Conservation (phyloP, 35 echinoderm and acorn worm genomes). For the Diadema setosum region DNA sequence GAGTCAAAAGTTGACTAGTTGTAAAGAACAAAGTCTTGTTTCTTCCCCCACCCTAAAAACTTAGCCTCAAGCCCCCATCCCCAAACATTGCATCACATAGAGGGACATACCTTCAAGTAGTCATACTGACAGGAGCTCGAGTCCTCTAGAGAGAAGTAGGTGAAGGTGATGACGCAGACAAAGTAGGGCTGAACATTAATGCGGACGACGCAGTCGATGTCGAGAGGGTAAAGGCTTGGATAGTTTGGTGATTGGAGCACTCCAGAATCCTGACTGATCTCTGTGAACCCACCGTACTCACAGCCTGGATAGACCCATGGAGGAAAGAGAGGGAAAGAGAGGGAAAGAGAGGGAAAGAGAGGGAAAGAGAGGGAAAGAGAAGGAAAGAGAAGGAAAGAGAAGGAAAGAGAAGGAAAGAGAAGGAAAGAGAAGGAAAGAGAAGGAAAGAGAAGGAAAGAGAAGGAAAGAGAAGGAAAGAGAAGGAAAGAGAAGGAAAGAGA, state of each 20-base stretch:
- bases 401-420: too few relatives aligned
- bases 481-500: too few relatives aligned
- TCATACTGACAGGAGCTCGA: not conserved
- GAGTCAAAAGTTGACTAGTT: not conserved
- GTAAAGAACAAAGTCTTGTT: not conserved
- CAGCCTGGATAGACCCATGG: constrained; percentile 10
- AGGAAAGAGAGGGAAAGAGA: too few relatives aligned
- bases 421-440: too few relatives aligned
- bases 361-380: too few relatives aligned
- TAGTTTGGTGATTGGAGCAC: constrained; percentile 15
- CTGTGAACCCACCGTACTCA: not conserved
- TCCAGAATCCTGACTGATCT: not conserved
- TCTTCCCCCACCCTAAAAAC: not conserved
- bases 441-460: too few relatives aligned
- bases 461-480: too few relatives aligned
- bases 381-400: too few relatives aligned
- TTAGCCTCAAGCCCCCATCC: not conserved
- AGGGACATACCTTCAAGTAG: constrained; percentile 27
- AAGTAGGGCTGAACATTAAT: not conserved
- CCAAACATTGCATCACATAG: not conserved
- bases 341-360: too few relatives aligned
- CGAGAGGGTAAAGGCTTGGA: constrained; percentile 27
- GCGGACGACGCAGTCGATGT: constrained; percentile 15
- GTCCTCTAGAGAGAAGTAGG: constrained; percentile 21
- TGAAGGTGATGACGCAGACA: constrained; percentile 4